Base-by-base conservation (phyloP, 2,888 invertebrate species). In the Cecidostiba fungosa region DNA sequence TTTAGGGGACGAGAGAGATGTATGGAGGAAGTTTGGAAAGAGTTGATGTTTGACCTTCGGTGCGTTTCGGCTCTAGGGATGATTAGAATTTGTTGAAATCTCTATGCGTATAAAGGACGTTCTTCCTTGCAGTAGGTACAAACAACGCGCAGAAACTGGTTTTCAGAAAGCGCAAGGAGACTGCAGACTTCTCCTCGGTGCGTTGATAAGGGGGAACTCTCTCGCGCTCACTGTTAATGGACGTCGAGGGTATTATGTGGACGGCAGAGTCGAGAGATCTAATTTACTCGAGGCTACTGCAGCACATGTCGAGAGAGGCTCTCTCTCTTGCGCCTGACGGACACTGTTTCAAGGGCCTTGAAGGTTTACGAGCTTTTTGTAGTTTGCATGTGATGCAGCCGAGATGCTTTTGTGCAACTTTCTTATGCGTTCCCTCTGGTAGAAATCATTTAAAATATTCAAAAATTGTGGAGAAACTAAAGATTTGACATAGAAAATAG, bases 261-360 rank as follows among this genome's bases (percentile, higher is more conserved):
- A 66, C 43, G 70, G 36, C 23, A 36, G 79, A 36, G 69, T 62
- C 66, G 54, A 32, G 73, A 78, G 84, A 84, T 84, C 84, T 84
- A 84, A 84, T 84, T 84, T 84, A 84, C 78, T 84, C 84, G 77
- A 78, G 77, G 72, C 78, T 73, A 43, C 77, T 12, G 43, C 43
- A 2, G 72, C 66, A 16, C 23, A 23, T 69, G 62, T 62, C 32
- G 32, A 50, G 59, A 29, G 79, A 73, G 43, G 62, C 74, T 81
- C 72, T 39, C 32, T 43, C 29, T 12, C 43, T 19, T n/a, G 50
- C n/a, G 26, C 1, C 12, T 66, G 70, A 70, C 36, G 14, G 32
- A 29, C 36, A 39, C 32, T 39, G 70, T 19, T 70, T 70, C 39
- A 36, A 32, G 36, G 39, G 32, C n/a, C 39, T 70, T 36, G 69